These are phyloP conservation scores for Pseudochaenichthys georgianus DNA, from an alignment of 2,797 vertebrate species.

Conservation along the genomic window DNA sequence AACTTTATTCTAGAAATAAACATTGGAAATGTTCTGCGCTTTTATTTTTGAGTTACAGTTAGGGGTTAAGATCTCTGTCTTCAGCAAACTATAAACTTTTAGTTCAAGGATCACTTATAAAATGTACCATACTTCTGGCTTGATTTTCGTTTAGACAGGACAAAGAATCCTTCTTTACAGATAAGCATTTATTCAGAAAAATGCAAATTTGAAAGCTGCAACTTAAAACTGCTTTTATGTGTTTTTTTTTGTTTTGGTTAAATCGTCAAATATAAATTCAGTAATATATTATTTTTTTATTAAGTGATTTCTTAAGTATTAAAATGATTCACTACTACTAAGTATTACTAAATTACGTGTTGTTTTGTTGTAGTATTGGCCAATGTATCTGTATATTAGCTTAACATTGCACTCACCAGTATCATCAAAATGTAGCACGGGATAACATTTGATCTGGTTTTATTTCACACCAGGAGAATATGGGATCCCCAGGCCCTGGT, in stretches of 20 bases:
- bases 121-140: neutral
- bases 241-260: neutral
- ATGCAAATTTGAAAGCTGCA: neutral
- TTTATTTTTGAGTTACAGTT: neutral
- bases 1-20: neutral
- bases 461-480: slow-evolving; percentile 86
- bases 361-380: neutral
- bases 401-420: neutral
- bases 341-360: no score
- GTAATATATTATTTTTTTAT: neutral
- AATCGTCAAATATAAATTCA: neutral
- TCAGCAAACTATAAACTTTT: neutral
- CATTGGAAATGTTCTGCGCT: neutral
- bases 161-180: neutral
- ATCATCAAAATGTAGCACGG: neutral
- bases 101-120: neutral
- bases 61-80: neutral
- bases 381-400: neutral
- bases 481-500: slow-evolving; percentile 92
- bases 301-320: neutral
- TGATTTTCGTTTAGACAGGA: neutral
- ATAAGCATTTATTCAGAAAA: neutral
- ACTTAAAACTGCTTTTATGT: neutral
- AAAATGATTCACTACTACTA: no score
- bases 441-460: neutral